Conservation (phyloP, 2,888 invertebrate species). For the Heliconius ethilla region DNA sequence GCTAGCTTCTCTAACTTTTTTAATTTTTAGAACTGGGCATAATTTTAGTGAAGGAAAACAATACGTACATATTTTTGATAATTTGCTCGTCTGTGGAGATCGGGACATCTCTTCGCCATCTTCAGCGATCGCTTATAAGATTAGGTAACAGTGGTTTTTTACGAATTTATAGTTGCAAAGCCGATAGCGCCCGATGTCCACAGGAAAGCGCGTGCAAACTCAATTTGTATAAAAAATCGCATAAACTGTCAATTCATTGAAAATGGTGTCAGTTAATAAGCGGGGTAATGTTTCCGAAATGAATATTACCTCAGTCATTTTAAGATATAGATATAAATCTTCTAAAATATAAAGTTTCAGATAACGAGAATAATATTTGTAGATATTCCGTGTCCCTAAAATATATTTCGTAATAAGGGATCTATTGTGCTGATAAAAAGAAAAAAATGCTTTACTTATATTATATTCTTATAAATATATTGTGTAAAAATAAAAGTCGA, state of each 20-base stretch:
- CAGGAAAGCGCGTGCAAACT: constrained; percentile 61
- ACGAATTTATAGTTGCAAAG: constrained; percentile 40
- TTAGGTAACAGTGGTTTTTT: constrained; percentile 35
- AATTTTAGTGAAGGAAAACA: constrained; percentile 58
- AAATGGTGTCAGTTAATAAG: constrained; percentile 75
- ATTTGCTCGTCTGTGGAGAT: constrained; percentile 65
- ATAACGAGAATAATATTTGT: constrained; percentile 67
- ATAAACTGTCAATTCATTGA: constrained; percentile 77
- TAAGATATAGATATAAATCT: constrained; percentile 61
- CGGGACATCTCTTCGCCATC: constrained; percentile 41
- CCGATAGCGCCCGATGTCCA: constrained; percentile 53
- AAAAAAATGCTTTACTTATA: constrained; percentile 79
- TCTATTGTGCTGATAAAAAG: constrained; percentile 77
- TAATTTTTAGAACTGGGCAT: constrained; percentile 71
- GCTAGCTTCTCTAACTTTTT: constrained; percentile 79
- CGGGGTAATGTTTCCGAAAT: constrained; percentile 59
- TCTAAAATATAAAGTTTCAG: constrained; percentile 69
- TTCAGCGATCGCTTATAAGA: constrained; percentile 29
- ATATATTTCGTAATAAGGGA: constrained; percentile 61
- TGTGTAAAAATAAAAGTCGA: constrained; percentile 75
- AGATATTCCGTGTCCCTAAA: constrained; percentile 74
- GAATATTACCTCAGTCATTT: constrained; percentile 63
- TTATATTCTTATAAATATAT: constrained; percentile 82
- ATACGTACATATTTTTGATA: constrained; percentile 71
- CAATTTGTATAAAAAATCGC: constrained; percentile 58